Conservation (phyloP, 2,113 vertebrate species). For the Rhegmatorhina hoffmannsi region DNA sequence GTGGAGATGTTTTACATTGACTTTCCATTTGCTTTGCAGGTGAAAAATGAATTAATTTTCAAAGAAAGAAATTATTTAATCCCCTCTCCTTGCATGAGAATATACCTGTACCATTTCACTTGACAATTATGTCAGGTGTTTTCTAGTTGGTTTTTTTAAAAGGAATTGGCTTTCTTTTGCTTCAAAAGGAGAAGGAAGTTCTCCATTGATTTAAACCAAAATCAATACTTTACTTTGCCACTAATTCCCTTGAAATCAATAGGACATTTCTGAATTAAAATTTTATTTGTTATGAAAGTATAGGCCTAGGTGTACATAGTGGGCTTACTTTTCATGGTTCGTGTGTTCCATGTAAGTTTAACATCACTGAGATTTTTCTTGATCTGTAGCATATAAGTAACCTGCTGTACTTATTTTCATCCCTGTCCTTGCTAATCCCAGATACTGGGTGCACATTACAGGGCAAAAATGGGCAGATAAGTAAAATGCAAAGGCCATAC, state of each 20-base stretch:
- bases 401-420: neutral
- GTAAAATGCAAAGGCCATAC: neutral
- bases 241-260: constrained; percentile 17
- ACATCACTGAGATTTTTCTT: neutral
- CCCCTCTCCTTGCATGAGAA: neutral
- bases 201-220: constrained; percentile 10
- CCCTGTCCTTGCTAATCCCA: neutral
- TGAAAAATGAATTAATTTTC: constrained; percentile 8
- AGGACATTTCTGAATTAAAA: constrained; percentile 7
- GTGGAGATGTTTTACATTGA: neutral
- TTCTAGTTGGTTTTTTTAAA: neutral
- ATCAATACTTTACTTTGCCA: neutral
- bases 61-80: neutral
- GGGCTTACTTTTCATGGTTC: neutral
- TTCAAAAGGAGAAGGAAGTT: neutral
- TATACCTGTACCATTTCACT: neutral
- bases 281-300: neutral
- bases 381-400: neutral
- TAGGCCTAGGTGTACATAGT: neutral
- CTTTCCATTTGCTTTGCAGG: neutral
- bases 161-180: neutral
- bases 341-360: neutral
- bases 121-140: neutral
- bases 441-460: neutral
- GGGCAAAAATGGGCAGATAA: neutral